Percentiles rank a stretch among this genome's conserved stretches.
Evolutionary conservation across 2,888 invertebrate genomes (phyloP).

Genomic region (Deladenus siricidicola): DNA sequence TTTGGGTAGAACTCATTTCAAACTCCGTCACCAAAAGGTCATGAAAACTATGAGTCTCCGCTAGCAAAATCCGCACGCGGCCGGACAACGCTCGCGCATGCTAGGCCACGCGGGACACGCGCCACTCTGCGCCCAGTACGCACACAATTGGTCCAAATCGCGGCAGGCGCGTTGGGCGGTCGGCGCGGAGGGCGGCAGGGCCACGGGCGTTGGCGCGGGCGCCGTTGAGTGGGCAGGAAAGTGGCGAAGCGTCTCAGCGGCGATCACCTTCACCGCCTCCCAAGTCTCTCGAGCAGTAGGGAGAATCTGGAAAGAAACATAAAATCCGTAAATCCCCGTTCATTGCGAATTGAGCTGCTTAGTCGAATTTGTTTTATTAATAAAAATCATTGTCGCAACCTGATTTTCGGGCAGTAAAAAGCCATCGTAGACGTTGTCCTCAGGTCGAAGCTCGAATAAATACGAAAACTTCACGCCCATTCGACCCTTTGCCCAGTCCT

Average conservation of each 20-base stretch:
- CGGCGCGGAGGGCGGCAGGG: neutral
- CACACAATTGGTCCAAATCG: constrained; percentile 46
- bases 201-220: neutral
- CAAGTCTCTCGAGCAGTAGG: constrained; percentile 52
- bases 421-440: constrained; percentile 50
- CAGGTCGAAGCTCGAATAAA: constrained; percentile 51
- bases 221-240: neutral
- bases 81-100: constrained; percentile 46
- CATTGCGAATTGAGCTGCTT: no score
- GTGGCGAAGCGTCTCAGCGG: constrained; percentile 13
- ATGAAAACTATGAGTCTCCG: no score
- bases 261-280: constrained; percentile 52
- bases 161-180: constrained; percentile 27
- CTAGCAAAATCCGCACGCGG: constrained; percentile 41
- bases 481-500: constrained; percentile 53
- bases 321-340: neutral
- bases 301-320: constrained; percentile 34
- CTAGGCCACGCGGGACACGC: constrained; percentile 47
- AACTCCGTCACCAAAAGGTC: no score
- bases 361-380: neutral
- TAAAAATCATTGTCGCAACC: constrained; percentile 15
- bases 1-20: no score
- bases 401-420: constrained; percentile 50
- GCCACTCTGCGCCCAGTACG: constrained; percentile 49
- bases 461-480: constrained; percentile 51